Evolutionary conservation across 2,797 vertebrate genomes (phyloP).

Genomic region (Sarcophilus harrisii): DNA sequence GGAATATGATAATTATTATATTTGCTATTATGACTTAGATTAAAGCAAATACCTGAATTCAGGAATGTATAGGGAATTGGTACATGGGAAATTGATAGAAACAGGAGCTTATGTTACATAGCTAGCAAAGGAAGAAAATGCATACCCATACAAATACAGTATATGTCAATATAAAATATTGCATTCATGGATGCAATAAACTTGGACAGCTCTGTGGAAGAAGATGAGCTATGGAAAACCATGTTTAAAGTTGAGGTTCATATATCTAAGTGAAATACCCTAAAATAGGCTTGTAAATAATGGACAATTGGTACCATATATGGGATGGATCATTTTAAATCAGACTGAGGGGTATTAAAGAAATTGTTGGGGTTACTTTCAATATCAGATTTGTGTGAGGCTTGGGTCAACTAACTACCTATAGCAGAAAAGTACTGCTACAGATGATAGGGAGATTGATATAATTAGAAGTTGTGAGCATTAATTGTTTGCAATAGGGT

Average conservation of each 20-base stretch:
- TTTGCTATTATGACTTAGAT: neutral
- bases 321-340: neutral
- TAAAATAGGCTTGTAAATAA: neutral
- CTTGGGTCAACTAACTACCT: neutral
- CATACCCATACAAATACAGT: neutral
- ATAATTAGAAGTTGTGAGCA: neutral
- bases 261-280: neutral
- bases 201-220: neutral
- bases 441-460: neutral
- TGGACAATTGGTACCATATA: neutral
- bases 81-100: neutral
- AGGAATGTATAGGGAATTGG: neutral
- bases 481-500: neutral
- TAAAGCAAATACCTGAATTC: neutral
- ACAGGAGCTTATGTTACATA: neutral
- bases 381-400: neutral
- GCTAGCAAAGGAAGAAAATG: neutral
- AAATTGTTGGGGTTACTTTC: neutral
- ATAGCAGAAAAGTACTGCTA: neutral
- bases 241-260: neutral
- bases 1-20: neutral
- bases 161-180: neutral
- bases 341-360: neutral
- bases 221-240: neutral
- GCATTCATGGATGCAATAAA: neutral